These are phyloP conservation scores for Litoditis marina DNA, from an alignment of 2,888 invertebrate species.

Conservation along the genomic window DNA sequence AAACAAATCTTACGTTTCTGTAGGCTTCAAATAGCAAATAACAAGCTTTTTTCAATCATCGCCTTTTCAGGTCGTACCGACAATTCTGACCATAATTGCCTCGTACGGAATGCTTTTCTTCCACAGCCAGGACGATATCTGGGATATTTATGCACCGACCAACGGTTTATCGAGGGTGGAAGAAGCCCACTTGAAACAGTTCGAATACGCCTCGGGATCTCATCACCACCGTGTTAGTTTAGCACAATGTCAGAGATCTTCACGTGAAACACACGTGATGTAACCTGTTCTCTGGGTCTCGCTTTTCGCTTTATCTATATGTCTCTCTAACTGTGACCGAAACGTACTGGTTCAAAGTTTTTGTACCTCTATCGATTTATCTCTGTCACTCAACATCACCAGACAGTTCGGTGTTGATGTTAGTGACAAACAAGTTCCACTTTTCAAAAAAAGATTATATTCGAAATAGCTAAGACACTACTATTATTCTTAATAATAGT, in stretches of 20 bases:
- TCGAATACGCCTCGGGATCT: constrained; percentile 53
- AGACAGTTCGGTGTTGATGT: too few relatives aligned
- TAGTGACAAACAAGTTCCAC: too few relatives aligned
- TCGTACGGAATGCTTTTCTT: constrained; percentile 52
- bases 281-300: not conserved
- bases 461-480: too few relatives aligned
- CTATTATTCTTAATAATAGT: too few relatives aligned
- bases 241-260: not conserved
- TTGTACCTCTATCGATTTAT: too few relatives aligned
- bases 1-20: too few relatives aligned
- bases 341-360: too few relatives aligned
- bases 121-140: constrained; percentile 57
- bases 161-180: constrained; percentile 53
- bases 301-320: not conserved
- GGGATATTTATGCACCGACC: constrained; percentile 59
- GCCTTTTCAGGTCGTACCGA: constrained; percentile 48
- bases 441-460: too few relatives aligned
- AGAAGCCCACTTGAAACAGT: constrained; percentile 48
- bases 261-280: not conserved
- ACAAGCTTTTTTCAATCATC: not conserved
- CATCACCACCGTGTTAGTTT: constrained; percentile 54
- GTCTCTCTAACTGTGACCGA: too few relatives aligned
- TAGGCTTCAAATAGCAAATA: too few relatives aligned
- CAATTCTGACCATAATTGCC: constrained; percentile 50
- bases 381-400: too few relatives aligned